Evolutionary conservation across 1,140 invertebrate species (phyloP).

Genomic region (Lepidotrigona ventralis): DNA sequence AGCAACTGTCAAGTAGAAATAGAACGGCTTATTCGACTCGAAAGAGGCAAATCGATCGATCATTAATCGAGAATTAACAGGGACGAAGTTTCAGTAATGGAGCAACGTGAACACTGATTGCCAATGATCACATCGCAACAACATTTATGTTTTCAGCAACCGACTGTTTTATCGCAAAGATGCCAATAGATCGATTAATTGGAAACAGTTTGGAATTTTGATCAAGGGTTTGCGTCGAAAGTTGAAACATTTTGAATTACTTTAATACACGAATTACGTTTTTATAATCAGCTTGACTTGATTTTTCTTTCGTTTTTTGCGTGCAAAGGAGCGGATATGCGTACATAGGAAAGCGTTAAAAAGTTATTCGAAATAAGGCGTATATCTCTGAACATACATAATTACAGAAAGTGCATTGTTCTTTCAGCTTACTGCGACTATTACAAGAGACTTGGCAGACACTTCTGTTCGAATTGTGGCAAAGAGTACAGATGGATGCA

Average conservation of each 20-base stretch:
- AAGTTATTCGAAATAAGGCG: not conserved
- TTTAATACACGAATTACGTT: not conserved
- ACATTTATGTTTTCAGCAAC: not conserved
- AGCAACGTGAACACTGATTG: not conserved
- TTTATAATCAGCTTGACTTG: not conserved
- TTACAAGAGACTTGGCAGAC: conserved; percentile 71
- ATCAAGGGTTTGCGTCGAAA: not conserved
- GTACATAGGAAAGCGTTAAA: not conserved
- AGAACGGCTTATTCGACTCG: not conserved
- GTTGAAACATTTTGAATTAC: not conserved
- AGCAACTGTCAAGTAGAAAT: not conserved
- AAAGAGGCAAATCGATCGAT: not conserved
- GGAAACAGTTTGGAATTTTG: not conserved
- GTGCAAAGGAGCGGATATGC: not conserved
- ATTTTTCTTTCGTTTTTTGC: conserved; percentile 10
- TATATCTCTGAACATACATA: conserved; percentile 15
- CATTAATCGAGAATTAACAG: not conserved
- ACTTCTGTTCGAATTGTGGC: conserved; percentile 76
- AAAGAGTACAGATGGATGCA: conserved; percentile 80
- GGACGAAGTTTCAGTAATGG: not conserved
- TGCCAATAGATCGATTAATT: not conserved
- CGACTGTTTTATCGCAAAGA: not conserved
- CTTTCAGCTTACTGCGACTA: conserved; percentile 67
- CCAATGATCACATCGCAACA: not conserved
- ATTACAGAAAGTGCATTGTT: conserved; percentile 53